These are phyloP conservation scores for Corythaixoides concolor DNA, from an alignment of 2,113 vertebrate genomes.

Conservation along the genomic window DNA sequence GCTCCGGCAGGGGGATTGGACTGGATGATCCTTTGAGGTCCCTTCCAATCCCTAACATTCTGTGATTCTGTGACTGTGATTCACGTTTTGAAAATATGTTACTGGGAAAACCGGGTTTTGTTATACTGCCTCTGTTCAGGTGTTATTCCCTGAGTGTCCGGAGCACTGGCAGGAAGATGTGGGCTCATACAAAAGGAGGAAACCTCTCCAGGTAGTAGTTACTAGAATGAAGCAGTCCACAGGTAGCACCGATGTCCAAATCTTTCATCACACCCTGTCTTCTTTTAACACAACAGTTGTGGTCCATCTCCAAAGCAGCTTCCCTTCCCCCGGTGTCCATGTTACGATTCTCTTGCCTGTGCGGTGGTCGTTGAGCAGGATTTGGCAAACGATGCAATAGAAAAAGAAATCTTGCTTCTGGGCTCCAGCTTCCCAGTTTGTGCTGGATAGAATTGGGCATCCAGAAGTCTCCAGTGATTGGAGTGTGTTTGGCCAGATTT, in stretches of 20 bases:
- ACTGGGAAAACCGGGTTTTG: not conserved
- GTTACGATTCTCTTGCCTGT: rapidly evolving
- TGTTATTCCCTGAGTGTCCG: rapidly evolving
- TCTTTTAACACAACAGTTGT: not conserved
- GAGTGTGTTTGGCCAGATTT: not conserved
- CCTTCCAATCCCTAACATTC: too few relatives aligned
- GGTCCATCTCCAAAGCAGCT: not conserved
- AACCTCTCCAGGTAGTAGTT: not conserved
- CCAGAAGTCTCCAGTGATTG: not conserved
- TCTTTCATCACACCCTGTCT: not conserved
- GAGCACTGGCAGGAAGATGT: not conserved
- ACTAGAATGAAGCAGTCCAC: not conserved
- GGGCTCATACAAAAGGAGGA: not conserved
- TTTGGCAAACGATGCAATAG: not conserved
- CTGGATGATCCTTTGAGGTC: too few relatives aligned
- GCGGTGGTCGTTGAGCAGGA: not conserved
- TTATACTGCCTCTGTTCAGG: not conserved
- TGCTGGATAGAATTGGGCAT: not conserved
- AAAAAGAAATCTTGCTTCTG: not conserved
- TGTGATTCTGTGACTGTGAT: too few relatives aligned
- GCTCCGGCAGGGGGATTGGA: too few relatives aligned
- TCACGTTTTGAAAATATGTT: not conserved
- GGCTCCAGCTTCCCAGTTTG: not conserved
- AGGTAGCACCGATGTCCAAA: not conserved
- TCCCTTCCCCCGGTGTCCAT: not conserved